These are phyloP conservation scores for Dinomys branickii DNA, from an alignment of 2,113 vertebrate genomes.

Conservation along the genomic window DNA sequence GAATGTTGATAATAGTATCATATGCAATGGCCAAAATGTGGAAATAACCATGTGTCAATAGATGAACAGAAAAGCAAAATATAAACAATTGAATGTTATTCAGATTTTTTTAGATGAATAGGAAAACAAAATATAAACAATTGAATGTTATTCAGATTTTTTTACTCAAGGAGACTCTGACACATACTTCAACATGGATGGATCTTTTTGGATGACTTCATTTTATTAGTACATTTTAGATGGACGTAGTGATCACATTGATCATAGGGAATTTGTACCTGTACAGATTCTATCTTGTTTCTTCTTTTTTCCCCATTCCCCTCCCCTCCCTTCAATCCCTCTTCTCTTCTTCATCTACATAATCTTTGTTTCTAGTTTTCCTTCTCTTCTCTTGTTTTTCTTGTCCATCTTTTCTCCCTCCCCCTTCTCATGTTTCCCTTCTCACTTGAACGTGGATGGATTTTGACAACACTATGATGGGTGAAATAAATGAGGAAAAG, in stretches of 20 bases:
- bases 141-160: background rate
- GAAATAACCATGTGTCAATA: background rate
- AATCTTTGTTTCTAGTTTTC: background rate
- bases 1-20: background rate
- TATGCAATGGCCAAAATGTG: background rate
- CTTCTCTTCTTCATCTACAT: background rate
- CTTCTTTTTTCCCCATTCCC: background rate
- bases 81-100: background rate
- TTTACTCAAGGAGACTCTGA: background rate
- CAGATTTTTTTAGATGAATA: background rate
- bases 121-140: background rate
- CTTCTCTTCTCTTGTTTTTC: background rate
- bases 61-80: background rate
- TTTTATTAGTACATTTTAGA: background rate
- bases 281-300: background rate
- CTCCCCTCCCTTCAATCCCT: background rate
- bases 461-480: background rate
- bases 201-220: background rate
- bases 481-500: slow-evolving; percentile 17
- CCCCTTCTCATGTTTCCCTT: background rate
- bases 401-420: background rate
- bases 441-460: background rate
- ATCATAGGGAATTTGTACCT: background rate
- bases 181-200: background rate
- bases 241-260: background rate